A percentile compares a stretch with the other conserved stretches of the same genome.
These are phyloP conservation scores for Clepsis dumicolana DNA, from an alignment of 2,888 invertebrate genomes.

Conservation along the genomic window DNA sequence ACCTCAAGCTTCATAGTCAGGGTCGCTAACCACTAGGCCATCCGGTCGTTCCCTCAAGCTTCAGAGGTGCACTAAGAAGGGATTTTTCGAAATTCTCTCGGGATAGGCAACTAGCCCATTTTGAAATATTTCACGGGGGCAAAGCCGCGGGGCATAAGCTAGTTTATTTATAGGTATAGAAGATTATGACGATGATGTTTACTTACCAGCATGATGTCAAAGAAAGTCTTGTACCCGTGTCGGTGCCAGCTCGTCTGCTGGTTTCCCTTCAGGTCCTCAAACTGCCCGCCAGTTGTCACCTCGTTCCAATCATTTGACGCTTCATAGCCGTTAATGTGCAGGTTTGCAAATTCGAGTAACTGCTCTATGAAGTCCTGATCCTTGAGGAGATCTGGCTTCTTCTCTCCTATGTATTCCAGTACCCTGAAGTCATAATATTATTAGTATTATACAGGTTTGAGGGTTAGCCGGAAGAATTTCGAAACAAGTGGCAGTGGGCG, in stretches of 20 bases:
- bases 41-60: too few species aligned
- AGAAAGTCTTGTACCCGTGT: conserved; percentile 35
- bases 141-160: too few species aligned
- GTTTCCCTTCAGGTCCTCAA: conserved; percentile 8
- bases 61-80: too few species aligned
- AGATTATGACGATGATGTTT: not conserved
- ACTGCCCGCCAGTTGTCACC: not conserved
- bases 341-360: conserved; percentile 17
- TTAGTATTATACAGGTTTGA: too few species aligned
- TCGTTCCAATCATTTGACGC: conserved; percentile 31
- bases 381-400: conserved; percentile 51
- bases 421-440: conserved; percentile 53
- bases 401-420: conserved; percentile 53
- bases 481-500: too few species aligned
- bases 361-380: conserved; percentile 55
- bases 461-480: too few species aligned
- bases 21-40: too few species aligned
- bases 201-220: conserved; percentile 47
- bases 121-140: too few species aligned
- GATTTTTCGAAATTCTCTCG: too few species aligned
- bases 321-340: not conserved
- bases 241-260: conserved; percentile 29
- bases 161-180: too few species aligned
- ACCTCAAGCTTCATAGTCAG: too few species aligned
- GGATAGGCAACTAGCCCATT: too few species aligned